Evolutionary conservation across 2,113 vertebrate species (phyloP).

Genomic region (Phalacrocorax aristotelis): DNA sequence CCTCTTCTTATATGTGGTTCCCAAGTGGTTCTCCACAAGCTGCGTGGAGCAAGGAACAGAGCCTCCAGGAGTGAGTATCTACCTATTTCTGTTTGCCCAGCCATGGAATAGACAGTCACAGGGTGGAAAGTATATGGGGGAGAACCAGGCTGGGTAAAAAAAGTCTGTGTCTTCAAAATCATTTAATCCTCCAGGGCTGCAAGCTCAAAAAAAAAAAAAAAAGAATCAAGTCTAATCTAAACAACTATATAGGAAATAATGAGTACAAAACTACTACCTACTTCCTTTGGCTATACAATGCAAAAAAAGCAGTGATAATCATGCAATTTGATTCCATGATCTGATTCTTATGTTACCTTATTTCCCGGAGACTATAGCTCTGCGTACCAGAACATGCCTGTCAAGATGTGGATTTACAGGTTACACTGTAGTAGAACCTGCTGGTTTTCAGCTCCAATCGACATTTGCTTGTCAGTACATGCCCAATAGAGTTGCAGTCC

Average conservation of each 20-base stretch:
- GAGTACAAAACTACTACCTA: conserved; percentile 35
- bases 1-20: background rate
- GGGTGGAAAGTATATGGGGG: background rate
- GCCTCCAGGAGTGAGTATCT: background rate
- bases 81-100: background rate
- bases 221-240: background rate
- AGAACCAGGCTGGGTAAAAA: background rate
- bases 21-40: background rate
- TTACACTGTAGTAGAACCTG: conserved; percentile 68
- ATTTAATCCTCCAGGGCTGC: background rate
- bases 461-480: conserved; percentile 64
- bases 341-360: conserved; percentile 58
- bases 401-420: conserved; percentile 75
- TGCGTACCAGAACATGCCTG: conserved; percentile 74
- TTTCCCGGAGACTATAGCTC: conserved; percentile 64
- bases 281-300: background rate
- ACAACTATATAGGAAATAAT: background rate
- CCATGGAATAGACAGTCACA: background rate
- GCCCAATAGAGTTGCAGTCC: conserved; percentile 74
- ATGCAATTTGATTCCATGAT: conserved; percentile 68
- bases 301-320: conserved; percentile 52
- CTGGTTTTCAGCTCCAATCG: conserved; percentile 69
- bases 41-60: background rate
- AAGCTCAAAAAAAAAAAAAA: background rate
- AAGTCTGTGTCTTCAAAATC: background rate